Conservation (phyloP, 2,113 vertebrate species). For the Misgurnus mizolepis region DNA sequence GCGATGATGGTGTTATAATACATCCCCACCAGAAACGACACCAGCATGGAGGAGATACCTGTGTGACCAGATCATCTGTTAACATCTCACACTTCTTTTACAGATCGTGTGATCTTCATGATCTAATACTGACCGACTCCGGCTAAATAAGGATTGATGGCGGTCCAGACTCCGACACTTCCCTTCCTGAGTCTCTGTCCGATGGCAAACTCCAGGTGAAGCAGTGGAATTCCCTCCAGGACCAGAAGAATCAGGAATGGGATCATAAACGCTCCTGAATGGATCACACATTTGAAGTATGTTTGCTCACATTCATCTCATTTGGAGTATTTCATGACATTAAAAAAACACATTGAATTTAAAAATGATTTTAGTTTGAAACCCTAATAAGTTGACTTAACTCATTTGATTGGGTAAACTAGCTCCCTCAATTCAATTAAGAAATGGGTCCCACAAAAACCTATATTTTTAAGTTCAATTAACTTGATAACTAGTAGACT, state of each 20-base stretch:
- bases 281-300: not conserved
- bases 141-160: conserved; percentile 79
- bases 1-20: conserved; percentile 79
- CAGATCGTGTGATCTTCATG: not conserved
- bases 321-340: no score
- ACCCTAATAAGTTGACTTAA: no score
- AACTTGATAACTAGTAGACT: no score
- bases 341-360: no score
- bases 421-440: no score
- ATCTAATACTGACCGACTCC: conserved; percentile 77
- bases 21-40: conserved; percentile 71
- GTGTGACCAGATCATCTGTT: no score
- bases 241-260: conserved; percentile 86
- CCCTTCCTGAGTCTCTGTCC: conserved; percentile 83
- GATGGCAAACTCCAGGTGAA: conserved; percentile 85
- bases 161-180: conserved; percentile 80
- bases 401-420: no score
- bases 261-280: conserved; percentile 86
- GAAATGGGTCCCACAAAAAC: no score
- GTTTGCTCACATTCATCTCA: no score
- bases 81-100: not conserved
- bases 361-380: no score
- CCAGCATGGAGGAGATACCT: conserved; percentile 73
- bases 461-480: no score
- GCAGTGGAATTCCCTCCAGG: conserved; percentile 81